Evolutionary conservation across 2,113 vertebrate genomes (phyloP), one percentile per base, ranked within the genome.

Genomic region (Apodemus speciosus): DNA sequence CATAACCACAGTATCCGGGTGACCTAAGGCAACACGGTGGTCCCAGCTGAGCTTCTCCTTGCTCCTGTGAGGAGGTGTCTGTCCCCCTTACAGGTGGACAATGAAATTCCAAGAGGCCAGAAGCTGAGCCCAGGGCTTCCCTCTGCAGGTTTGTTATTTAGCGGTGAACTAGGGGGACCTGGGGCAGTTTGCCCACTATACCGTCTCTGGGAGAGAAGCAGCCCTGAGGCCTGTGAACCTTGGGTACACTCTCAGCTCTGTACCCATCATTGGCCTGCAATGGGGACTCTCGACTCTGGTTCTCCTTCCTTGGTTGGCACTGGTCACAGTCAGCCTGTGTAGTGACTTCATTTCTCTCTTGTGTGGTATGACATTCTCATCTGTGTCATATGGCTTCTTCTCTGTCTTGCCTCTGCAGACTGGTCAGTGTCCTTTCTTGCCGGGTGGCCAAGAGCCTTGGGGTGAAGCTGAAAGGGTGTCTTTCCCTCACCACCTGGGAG

Each of bases 361-460:
- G 32, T 68, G 66, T n/a, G 66, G 66, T 68, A 18, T 15, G 14
- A 11, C 32, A 15, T 15, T 18, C 32, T n/a, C 66, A 35, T 68
- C 66, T n/a, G 32, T 11, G 1, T 6, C 0, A 1, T 1, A 3
- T 27, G 46, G 38, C 69, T 73, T 25, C 30, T 9, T 32, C 56
- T 38, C 73, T 51, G 23, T 30, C 68, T 23, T 35, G 38, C 20
- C 53, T 32, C 25, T 9, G 38, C 16, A 13, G n/a, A 21, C 38
- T 2, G 51, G 75, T 16, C 30, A 16, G 71, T 0, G 6, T 13
- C 32, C 51, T n/a, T 5, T 4, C 0, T 0, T 9, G 32, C 11
- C 38, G 64, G 40, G 62, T 32, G 53, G 18, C n/a, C 0, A 1
- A 35, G 80, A 43, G 18, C 53, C 53, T 6, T 18, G 76, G 35